A percentile compares a stretch with the other conserved stretches of the same genome.
These are phyloP conservation scores for Pterocles burchelli DNA, from an alignment of 2,113 vertebrate species.

Conservation along the genomic window DNA sequence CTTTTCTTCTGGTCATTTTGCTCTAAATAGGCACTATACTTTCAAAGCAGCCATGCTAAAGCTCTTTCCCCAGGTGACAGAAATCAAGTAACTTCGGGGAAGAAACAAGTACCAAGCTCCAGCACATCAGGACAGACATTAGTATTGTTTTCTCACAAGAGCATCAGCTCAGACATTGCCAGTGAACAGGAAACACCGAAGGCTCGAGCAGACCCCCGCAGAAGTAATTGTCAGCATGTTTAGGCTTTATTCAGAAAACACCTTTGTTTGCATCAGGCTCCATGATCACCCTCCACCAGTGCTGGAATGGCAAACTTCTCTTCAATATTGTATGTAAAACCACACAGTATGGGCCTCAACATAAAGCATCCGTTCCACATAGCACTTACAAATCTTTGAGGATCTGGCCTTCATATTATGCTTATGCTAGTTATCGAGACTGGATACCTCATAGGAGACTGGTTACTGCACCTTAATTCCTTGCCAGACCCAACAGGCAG, in stretches of 20 bases:
- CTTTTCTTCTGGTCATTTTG: not conserved
- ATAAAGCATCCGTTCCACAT: not conserved
- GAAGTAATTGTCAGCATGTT: not conserved
- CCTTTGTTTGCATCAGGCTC: not conserved
- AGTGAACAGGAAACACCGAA: not conserved
- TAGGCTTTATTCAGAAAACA: not conserved
- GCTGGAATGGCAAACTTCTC: not conserved
- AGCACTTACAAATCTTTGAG: not conserved
- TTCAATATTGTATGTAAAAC: not conserved
- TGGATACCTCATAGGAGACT: not conserved
- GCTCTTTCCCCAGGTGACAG: not conserved
- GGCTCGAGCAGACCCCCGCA: not conserved
- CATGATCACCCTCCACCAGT: not conserved
- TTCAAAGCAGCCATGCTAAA: not conserved
- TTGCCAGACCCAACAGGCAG: not conserved
- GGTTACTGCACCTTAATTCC: not conserved
- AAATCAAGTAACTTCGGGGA: not conserved
- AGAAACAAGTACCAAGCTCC: not conserved
- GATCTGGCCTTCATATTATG: not conserved
- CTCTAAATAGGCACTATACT: not conserved
- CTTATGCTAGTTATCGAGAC: not conserved
- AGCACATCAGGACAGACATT: not conserved
- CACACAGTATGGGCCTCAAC: not conserved
- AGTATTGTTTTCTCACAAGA: not conserved
- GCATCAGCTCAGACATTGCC: not conserved